Evolutionary conservation across 2,888 invertebrate species (phyloP).

Genomic region (Galeopsomyia nigrocyanea): DNA sequence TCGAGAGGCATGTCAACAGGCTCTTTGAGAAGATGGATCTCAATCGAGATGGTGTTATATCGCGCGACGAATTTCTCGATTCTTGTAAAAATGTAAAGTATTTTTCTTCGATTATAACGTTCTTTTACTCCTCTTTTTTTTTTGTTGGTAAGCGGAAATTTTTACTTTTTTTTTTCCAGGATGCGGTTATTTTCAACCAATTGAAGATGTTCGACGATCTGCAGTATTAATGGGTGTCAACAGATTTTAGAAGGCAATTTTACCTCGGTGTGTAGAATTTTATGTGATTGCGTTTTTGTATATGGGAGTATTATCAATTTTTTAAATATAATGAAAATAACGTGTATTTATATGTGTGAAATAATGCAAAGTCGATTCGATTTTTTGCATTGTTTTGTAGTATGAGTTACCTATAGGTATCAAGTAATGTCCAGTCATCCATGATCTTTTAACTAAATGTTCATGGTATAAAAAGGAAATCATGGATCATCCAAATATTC

Average conservation of each 20-base stretch:
- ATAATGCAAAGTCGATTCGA: no score
- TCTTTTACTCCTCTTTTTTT: slow-evolving; percentile 11
- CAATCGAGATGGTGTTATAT: slow-evolving; percentile 61
- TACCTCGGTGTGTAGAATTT: background rate
- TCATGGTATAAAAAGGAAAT: no score
- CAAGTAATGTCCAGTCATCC: no score
- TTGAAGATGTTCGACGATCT: slow-evolving; percentile 56
- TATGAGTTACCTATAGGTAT: no score
- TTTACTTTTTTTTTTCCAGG: slow-evolving; percentile 54
- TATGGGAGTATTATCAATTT: no score
- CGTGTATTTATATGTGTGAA: no score
- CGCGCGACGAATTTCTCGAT: slow-evolving; percentile 60
- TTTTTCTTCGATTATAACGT: slow-evolving; percentile 13
- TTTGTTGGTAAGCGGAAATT: slow-evolving; percentile 20
- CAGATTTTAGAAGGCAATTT: no score
- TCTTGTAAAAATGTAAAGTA: slow-evolving; percentile 60
- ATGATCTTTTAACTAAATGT: no score
- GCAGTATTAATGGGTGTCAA: slow-evolving; percentile 49
- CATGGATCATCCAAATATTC: no score
- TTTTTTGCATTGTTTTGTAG: no score
- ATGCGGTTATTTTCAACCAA: slow-evolving; percentile 56
- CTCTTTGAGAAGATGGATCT: slow-evolving; percentile 63
- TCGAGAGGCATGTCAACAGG: slow-evolving; percentile 59
- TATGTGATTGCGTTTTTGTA: background rate
- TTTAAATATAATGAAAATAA: no score